phyloP scores from a whole-genome alignment of 2,888 invertebrate species.

The Phyto melanocephala region DNA sequence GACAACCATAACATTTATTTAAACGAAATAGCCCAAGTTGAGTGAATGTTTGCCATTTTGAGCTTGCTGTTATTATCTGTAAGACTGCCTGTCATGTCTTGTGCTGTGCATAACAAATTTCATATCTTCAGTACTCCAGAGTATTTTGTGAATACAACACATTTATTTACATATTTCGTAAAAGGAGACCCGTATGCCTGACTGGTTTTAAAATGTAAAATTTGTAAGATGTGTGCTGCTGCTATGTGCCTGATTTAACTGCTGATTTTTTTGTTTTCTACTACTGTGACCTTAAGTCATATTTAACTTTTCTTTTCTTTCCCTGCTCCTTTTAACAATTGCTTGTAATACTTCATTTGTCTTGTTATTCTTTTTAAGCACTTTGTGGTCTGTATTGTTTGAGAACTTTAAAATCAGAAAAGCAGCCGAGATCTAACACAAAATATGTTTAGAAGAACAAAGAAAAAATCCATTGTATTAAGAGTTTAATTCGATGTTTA shows the following conservation, averaged over 20 bases:
- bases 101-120: conserved; percentile 6
- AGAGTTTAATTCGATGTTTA: no score
- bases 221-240: no score
- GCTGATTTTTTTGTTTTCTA: background rate
- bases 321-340: background rate
- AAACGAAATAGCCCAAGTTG: no score
- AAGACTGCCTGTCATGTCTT: background rate
- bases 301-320: no score
- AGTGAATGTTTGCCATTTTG: no score
- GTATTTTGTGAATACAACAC: no score
- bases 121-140: conserved; percentile 12
- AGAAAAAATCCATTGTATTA: background rate
- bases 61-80: no score
- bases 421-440: no score
- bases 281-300: conserved; percentile 4
- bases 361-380: conserved; percentile 30
- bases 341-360: conserved; percentile 26
- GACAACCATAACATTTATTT: no score
- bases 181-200: background rate
- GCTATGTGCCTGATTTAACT: conserved; percentile 14
- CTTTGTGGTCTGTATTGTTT: conserved; percentile 17
- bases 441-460: background rate
- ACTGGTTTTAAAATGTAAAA: conserved; percentile 22
- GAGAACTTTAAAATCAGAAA: no score
- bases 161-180: no score